A percentile compares a stretch with the other conserved stretches of the same genome.
Evolutionary conservation across 2,888 invertebrate genomes (phyloP).

Genomic region (Spodoptera exigua): DNA sequence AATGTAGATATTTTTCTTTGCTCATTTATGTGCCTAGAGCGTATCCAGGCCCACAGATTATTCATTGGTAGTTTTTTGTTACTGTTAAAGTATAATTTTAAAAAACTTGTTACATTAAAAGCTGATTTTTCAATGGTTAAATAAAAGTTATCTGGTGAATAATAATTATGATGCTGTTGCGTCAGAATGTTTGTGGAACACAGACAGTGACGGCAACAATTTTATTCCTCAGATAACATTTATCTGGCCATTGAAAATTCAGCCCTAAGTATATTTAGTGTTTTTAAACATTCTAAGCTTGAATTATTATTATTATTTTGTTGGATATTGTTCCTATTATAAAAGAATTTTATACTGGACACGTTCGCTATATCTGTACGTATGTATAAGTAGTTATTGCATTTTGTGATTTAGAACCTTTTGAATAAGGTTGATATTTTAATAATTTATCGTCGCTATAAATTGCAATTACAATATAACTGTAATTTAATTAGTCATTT

Average conservation of each 20-base stretch:
- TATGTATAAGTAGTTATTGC: slow-evolving; percentile 8
- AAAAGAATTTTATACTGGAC: not conserved
- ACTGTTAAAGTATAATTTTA: no score
- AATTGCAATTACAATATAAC: no score
- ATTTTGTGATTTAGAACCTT: slow-evolving; percentile 8
- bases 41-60: slow-evolving; percentile 5
- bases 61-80: not conserved
- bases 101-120: no score
- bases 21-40: not conserved
- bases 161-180: no score
- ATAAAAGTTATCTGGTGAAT: no score
- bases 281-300: not conserved
- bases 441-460: slow-evolving; percentile 4
- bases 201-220: no score
- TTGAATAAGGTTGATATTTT: slow-evolving; percentile 7
- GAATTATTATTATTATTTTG: not conserved
- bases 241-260: no score
- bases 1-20: not conserved
- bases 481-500: no score
- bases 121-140: no score
- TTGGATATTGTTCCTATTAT: not conserved
- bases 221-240: no score
- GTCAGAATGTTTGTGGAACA: no score
- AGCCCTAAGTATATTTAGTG: not conserved
- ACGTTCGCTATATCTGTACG: slow-evolving; percentile 1